Evolutionary conservation across 2,888 invertebrate species (phyloP), one percentile per base, ranked within the genome.

Genomic region (Drosophila demipolita): DNA sequence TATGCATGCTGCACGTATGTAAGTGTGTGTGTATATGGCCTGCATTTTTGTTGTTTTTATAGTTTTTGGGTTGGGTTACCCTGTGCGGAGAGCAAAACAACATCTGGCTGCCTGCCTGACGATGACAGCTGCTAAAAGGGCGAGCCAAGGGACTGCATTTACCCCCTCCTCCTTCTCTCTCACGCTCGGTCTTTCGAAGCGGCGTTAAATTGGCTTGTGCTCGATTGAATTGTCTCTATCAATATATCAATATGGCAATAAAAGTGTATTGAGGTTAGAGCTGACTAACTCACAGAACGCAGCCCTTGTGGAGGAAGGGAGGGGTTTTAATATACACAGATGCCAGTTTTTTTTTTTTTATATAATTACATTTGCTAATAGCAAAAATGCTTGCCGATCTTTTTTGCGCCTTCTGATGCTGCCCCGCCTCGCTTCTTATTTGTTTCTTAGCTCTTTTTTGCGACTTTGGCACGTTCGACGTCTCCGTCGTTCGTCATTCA

Each of bases 141-240:
- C 77, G 40, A 49, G 66, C 36, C 57, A 3, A 70, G 62, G 65
- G 50, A 53, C 64, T 73, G 67, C 63, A 70, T 69, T 36, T 26
- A 53, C 45, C 60, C 29, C 26, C 40, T 60, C 33, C 58, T 38
- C 45, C 63, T 45, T 15, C n/a, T 17, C 53, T 20, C 32, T 38
- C 40, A n/a, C n/a, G 12, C 40, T 29, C 20, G 8, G 15, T n/a
- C 38, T 12, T 29, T 17, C 36, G 32, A 40, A n/a, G 7, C 36
- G 66, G 63, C 69, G 66, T 81, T 83, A 73, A 78, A 82, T 74
- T 66, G 75, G 68, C 76, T 64, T 57, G 53, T 65, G 74, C 65
- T 70, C 78, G 71, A 84, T 84, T 84, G 88, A 88, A 83, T 83
- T 88, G 88, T 80, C 83, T 80, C 45, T 32, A 78, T 78, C 80